Conservation (phyloP, 2,797 vertebrate genomes). For the Geotrypetes seraphini region DNA sequence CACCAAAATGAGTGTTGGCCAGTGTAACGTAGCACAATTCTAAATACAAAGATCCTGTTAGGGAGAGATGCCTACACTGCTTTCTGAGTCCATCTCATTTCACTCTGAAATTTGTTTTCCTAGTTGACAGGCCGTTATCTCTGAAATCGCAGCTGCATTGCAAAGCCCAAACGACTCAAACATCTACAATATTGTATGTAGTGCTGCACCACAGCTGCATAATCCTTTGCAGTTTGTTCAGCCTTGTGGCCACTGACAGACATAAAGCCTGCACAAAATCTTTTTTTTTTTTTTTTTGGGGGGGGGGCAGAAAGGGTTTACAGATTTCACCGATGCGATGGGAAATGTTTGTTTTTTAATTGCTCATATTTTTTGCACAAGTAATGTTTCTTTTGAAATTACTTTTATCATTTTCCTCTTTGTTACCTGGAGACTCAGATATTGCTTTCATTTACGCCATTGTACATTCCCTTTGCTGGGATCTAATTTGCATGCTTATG, state of each 20-base stretch:
- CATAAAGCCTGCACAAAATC: neutral
- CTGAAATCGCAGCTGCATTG: neutral
- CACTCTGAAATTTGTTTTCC: neutral
- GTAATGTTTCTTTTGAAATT: neutral
- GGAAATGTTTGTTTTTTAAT: neutral
- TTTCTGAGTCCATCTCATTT: neutral
- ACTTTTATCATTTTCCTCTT: neutral
- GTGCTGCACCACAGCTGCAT: slow-evolving; percentile 1
- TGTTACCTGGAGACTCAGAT: neutral
- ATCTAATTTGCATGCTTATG: neutral
- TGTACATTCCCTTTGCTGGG: neutral
- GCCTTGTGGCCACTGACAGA: slow-evolving; percentile 7
- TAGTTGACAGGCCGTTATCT: neutral
- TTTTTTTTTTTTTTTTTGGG: too few species aligned
- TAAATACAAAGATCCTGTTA: neutral
- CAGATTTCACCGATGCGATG: neutral
- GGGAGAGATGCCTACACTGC: accelerated
- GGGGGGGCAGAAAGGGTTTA: neutral
- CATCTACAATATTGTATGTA: neutral
- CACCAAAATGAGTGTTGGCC: too few species aligned
- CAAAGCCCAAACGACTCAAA: slow-evolving; percentile 2
- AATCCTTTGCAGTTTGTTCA: slow-evolving; percentile 4
- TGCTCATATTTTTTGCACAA: slow-evolving; percentile 2
- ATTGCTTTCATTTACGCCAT: neutral
- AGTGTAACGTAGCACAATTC: neutral